Percentiles rank a stretch among this genome's conserved stretches.
Conservation (phyloP, 2,888 invertebrate genomes). For the Alviniconcha strummeri region DNA sequence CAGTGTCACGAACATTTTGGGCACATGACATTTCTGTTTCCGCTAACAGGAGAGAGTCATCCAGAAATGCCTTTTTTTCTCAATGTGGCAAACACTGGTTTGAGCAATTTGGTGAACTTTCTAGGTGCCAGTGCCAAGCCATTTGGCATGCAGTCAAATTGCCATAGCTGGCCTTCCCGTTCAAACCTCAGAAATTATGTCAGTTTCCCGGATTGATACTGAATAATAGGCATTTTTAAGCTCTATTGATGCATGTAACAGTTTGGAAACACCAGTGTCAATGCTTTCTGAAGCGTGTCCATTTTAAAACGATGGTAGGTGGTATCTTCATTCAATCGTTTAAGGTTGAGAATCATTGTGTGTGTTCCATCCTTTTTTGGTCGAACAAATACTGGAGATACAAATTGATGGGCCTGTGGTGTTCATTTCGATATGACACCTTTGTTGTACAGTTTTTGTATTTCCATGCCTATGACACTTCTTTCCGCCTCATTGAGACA, state of each 20-base stretch:
- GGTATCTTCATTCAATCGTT: no score
- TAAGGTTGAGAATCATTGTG: no score
- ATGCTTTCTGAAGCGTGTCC: no score
- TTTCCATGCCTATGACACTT: no score
- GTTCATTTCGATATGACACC: constrained; percentile 3
- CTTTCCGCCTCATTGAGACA: background rate
- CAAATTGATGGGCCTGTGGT: no score
- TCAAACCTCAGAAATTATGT: constrained; percentile 29
- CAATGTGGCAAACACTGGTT: constrained; percentile 20
- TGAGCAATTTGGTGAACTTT: background rate
- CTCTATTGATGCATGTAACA: constrained; percentile 36
- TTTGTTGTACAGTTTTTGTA: background rate
- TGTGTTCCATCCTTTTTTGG: no score
- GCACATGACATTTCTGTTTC: background rate
- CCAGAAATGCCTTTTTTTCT: background rate
- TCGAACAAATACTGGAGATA: no score
- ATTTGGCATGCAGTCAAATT: constrained; percentile 28
- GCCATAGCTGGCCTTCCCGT: constrained; percentile 16
- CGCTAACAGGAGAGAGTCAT: background rate
- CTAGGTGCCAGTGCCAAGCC: constrained; percentile 7
- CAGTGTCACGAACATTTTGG: background rate
- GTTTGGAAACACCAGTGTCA: no score
- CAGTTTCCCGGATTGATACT: constrained; percentile 10
- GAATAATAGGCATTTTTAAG: constrained; percentile 33
- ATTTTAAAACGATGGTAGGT: no score